A percentile compares a stretch with the other conserved stretches of the same genome.
phyloP scores from a whole-genome alignment of 2,888 invertebrate genomes.

The Carcina quercana region DNA sequence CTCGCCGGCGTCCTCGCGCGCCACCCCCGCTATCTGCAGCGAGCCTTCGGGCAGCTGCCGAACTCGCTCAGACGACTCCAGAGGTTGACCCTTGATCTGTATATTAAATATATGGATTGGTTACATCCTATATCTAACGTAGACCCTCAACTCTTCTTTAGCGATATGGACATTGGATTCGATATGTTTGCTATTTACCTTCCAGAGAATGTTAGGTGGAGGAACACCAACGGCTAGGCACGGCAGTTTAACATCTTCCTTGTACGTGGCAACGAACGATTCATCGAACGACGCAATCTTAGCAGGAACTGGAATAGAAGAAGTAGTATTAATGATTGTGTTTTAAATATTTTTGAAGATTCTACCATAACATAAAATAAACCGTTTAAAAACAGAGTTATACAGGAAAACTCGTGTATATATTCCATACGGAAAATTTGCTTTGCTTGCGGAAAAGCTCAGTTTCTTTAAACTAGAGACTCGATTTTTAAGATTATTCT shows the following conservation, averaged over 20 bases:
- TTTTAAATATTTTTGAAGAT: conserved; percentile 1
- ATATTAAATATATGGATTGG: neutral
- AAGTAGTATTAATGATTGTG: conserved; percentile 3
- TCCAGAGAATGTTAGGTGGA: conserved; percentile 92
- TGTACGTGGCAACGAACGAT: conserved; percentile 93
- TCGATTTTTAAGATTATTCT: conserved; percentile 6
- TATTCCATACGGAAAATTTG: too few relatives aligned
- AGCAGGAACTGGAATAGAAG: conserved; percentile 82
- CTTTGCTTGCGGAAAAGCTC: too few relatives aligned
- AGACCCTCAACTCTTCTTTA: too few relatives aligned
- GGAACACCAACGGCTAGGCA: conserved; percentile 95
- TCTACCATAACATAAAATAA: too few relatives aligned
- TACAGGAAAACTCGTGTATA: too few relatives aligned
- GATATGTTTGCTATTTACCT: conserved; percentile 68
- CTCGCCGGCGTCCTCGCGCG: conserved; percentile 93
- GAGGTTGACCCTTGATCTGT: conserved; percentile 82
- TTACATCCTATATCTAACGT: too few relatives aligned
- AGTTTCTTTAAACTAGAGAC: too few relatives aligned
- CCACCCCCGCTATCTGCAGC: conserved; percentile 91
- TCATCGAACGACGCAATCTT: conserved; percentile 97
- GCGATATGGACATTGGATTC: too few relatives aligned
- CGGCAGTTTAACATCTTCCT: conserved; percentile 92
- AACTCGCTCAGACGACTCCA: conserved; percentile 87
- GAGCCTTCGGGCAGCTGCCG: conserved; percentile 92
- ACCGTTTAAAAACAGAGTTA: too few relatives aligned